Percentiles rank a stretch among this genome's conserved stretches.
Conservation (phyloP, 2,113 vertebrate genomes). For the Centropristis striata region DNA sequence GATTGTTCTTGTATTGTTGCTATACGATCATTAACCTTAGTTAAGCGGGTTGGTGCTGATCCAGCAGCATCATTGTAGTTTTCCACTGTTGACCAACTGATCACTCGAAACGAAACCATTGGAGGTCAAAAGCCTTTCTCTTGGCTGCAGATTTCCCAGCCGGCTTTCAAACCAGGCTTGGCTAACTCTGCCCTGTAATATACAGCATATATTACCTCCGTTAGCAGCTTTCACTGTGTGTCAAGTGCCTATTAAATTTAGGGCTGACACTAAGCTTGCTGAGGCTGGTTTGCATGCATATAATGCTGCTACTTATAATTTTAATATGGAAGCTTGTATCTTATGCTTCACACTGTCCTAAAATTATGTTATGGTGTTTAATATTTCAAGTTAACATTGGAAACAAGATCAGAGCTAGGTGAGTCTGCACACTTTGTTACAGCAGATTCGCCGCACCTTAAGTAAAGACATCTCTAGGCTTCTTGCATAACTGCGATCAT, state of each 20-base stretch:
- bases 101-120: conserved; percentile 16
- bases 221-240: conserved; percentile 54
- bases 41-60: neutral
- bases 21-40: too few species aligned
- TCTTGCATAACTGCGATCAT: conserved; percentile 25
- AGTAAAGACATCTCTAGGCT: conserved; percentile 34
- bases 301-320: conserved; percentile 53
- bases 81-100: neutral
- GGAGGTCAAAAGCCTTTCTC: conserved; percentile 23
- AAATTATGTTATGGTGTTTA: conserved; percentile 31
- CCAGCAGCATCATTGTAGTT: neutral
- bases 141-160: conserved; percentile 17
- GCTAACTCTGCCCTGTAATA: conserved; percentile 48
- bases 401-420: conserved; percentile 24
- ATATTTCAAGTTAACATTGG: conserved; percentile 16
- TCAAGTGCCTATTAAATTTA: conserved; percentile 66
- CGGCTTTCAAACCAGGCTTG: conserved; percentile 48
- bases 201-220: conserved; percentile 43
- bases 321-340: conserved; percentile 40
- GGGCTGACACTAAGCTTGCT: conserved; percentile 47
- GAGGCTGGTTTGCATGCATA: conserved; percentile 44
- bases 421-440: conserved; percentile 15
- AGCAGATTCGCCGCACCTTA: conserved; percentile 19
- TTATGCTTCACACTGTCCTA: conserved; percentile 10
- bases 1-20: too few species aligned